Percentiles rank a stretch among this genome's conserved stretches.
These are phyloP conservation scores for Trichacis sp. DNA, from an alignment of 2,888 invertebrate genomes.

Conservation along the genomic window DNA sequence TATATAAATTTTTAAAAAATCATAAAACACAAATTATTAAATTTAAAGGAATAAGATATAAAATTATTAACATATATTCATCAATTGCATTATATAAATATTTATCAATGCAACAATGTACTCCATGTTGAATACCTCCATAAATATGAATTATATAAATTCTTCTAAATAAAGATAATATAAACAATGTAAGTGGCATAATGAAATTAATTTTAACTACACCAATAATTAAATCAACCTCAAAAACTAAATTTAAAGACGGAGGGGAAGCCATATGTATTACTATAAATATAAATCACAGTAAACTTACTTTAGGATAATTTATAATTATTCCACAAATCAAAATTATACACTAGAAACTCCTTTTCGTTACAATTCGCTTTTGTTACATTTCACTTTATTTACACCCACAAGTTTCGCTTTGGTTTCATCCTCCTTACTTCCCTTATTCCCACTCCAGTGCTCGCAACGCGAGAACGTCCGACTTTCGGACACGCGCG, in stretches of 20 bases:
- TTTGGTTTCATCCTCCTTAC: too few species aligned
- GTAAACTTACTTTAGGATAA: conserved; percentile 73
- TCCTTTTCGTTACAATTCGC: too few species aligned
- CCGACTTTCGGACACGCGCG: too few species aligned
- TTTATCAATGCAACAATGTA: conserved; percentile 66
- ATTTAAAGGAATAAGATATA: conserved; percentile 77
- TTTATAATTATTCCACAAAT: conserved; percentile 76
- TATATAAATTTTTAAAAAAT: conserved; percentile 73
- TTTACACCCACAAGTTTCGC: too few species aligned
- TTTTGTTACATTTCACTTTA: too few species aligned
- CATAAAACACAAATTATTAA: conserved; percentile 71
- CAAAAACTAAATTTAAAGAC: conserved; percentile 77
- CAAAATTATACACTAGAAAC: too few species aligned
- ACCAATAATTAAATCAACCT: too few species aligned
- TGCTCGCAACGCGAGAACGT: too few species aligned
- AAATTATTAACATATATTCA: conserved; percentile 74
- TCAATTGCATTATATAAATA: conserved; percentile 44
- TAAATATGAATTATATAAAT: conserved; percentile 76
- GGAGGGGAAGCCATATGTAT: conserved; percentile 78
- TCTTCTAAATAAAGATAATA: conserved; percentile 77
- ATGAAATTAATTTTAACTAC: too few species aligned
- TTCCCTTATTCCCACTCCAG: too few species aligned
- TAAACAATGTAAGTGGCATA: too few species aligned
- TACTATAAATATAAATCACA: conserved; percentile 76
- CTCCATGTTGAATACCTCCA: conserved; percentile 75